Evolutionary conservation across 2,113 vertebrate genomes (phyloP), one percentile per base, ranked within the genome.

Genomic region (Monarcha castaneiventris): DNA sequence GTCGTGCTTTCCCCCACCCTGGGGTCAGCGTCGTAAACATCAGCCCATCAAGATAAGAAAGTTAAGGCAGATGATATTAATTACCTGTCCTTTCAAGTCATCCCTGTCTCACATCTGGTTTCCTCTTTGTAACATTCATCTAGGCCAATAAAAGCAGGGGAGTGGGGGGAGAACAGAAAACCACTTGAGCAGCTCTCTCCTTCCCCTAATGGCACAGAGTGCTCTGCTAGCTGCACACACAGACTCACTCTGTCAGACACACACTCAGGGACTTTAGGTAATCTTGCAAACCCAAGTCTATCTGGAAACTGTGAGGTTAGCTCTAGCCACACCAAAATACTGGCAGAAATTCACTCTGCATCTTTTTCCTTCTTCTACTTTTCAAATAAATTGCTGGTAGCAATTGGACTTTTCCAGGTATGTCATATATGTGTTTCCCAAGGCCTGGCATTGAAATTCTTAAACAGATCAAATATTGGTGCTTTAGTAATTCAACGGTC

Each of bases 81-180:
- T 98, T 98, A 98, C 97, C 97, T 98, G 96, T 95, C 84, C 97
- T 98, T 98, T 98, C 97, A 98, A 98, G 98, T 94, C 95, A 91
- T 96, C 97, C 94, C 63, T 81, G 96, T 91, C 97, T 97, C 97
- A 98, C 98, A 98, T 98, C 98, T 98, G 98, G 93, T 97, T 98
- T 96, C 94, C 91, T 97, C 97, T 96, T 91, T 94, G 93, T 91
- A 94, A 94, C 96, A 91, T 97, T 97, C 96, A 97, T 94, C 96
- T 80, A 97, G 97, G 96, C 97, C 97, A 98, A 97, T 98, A 97
- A 98, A 98, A 97, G 96, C 92, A 92, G 94, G 85, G 78, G 93
- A 87, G 89, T 61, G 75, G 96, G 94, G 97, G 61, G 25, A 58
- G 78, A 51, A 39, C 8, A 79, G 54, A 89, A 90, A 86, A 76